Percentiles rank a stretch among this genome's conserved stretches.
Conservation (phyloP, 2,113 vertebrate genomes). For the Chaetodon auriga region DNA sequence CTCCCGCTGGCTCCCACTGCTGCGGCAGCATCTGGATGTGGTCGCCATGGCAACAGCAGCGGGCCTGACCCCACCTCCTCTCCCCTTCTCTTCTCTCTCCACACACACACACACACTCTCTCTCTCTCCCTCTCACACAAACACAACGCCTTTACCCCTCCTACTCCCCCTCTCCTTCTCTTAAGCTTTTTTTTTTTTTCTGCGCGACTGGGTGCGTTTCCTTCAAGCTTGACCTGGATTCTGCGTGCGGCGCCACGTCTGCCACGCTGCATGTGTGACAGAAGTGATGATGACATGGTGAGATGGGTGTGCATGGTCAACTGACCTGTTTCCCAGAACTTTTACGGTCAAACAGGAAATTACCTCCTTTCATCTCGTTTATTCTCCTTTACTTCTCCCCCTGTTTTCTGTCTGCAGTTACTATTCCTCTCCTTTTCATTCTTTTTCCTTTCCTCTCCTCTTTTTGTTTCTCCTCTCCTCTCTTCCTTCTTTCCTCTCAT, state of each 20-base stretch:
- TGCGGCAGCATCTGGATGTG: slow-evolving; percentile 83
- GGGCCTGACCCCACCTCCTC: slow-evolving; percentile 72
- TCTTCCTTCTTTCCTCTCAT: neutral
- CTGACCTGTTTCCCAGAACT: slow-evolving; percentile 62
- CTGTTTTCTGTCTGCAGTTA: neutral
- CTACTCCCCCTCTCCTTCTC: slow-evolving; percentile 53
- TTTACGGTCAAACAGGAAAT: slow-evolving; percentile 27
- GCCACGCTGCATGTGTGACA: slow-evolving; percentile 55
- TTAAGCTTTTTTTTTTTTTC: slow-evolving; percentile 57
- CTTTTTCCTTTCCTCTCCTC: neutral
- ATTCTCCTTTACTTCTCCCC: neutral
- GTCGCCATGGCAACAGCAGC: slow-evolving; percentile 80
- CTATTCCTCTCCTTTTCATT: neutral
- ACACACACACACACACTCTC: slow-evolving; percentile 1
- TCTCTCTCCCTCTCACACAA: slow-evolving; percentile 33
- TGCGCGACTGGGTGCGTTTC: slow-evolving; percentile 63
- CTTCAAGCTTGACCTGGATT: slow-evolving; percentile 82
- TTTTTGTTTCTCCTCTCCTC: neutral
- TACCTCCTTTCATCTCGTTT: slow-evolving; percentile 1
- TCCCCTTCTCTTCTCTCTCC: slow-evolving; percentile 24
- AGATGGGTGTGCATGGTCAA: slow-evolving; percentile 50
- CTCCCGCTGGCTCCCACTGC: slow-evolving; percentile 73
- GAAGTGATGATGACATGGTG: slow-evolving; percentile 42
- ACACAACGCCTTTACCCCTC: slow-evolving; percentile 59
- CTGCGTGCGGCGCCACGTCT: slow-evolving; percentile 49